Evolutionary conservation across 2,888 invertebrate species (phyloP), one percentile per base, ranked within the genome.

Genomic region (Periphyllus acericola): DNA sequence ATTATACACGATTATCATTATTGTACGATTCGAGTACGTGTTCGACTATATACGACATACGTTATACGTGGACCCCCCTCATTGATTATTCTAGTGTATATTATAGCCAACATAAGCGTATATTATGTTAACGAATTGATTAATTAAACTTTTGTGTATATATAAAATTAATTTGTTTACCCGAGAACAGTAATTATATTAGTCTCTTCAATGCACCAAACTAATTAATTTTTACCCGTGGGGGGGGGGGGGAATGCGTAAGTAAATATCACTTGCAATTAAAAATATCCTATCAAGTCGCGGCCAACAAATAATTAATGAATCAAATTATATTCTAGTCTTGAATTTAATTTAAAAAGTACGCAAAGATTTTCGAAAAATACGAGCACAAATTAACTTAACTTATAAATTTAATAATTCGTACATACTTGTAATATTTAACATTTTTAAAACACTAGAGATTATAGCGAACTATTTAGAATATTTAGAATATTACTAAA

Each of bases 81-180:
- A 0, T 21, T 6, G 21, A 60, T 60, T 60, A 60, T n/a, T 60
- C 46, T 52, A 52, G 3, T 9, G 8, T 52, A 52, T 52, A 52
- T 1, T 60, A 19, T 46, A 46, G 11, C 14, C 46, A 46, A 46
- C 46, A 46, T 14, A 11, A 1, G 19, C 36, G 14, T 60, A 79
- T 36, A 34, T 60, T 34, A 55, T 14, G 29, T n/a, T 8, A 34
- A 79, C 8, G n/a, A 79, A 79, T 79, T 60, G 79, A 79, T 79
- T 36, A 60, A 79, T 79, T 60, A 5, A 55, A 34, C 32, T 14
- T 14, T 25, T 6, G 25, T 55, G 60, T 5, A 25, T 36, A 17
- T 8, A 79, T n/a, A 36, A 60, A 79, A 34, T 60, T 60, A 79
- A 36, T 14, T 60, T 34, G 11, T 79, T n/a, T 55, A 25, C 79